These are phyloP conservation scores for Penaeus japonicus DNA, from an alignment of 1,140 invertebrate genomes.

Conservation along the genomic window DNA sequence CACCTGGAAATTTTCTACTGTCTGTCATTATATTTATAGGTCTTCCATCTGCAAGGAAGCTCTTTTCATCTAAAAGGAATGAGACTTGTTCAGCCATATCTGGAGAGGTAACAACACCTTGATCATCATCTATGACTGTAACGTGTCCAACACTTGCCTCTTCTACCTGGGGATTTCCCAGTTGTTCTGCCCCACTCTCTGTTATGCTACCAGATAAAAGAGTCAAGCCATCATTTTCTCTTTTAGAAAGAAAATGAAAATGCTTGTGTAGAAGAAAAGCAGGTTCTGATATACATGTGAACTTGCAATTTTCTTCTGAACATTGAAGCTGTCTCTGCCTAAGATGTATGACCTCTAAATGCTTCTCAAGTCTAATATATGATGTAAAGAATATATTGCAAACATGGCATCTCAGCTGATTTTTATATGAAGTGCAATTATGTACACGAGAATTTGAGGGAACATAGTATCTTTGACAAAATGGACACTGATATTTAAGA, in stretches of 20 bases:
- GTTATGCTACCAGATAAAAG: background rate
- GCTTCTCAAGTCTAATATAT: conserved; percentile 36
- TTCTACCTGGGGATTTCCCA: background rate
- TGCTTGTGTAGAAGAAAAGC: conserved; percentile 31
- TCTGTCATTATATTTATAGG: conserved; percentile 24
- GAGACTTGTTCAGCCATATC: conserved; percentile 41
- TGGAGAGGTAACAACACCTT: conserved; percentile 27
- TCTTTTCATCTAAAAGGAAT: conserved; percentile 41
- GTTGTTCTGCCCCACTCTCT: background rate
- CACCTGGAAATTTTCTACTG: background rate
- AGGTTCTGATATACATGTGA: conserved; percentile 33
- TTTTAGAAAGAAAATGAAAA: conserved; percentile 19
- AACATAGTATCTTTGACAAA: conserved; percentile 35
- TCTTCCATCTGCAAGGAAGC: conserved; percentile 23
- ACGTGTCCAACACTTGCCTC: background rate
- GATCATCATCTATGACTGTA: conserved; percentile 35
- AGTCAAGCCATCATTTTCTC: background rate
- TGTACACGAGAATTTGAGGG: conserved; percentile 36
- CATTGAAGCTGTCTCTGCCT: conserved; percentile 23
- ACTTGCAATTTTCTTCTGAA: conserved; percentile 7
- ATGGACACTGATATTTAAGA: conserved; percentile 37
- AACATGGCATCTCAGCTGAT: conserved; percentile 31
- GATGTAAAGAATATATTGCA: conserved; percentile 48
- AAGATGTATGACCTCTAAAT: conserved; percentile 46
- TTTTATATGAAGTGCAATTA: conserved; percentile 45